Conservation (phyloP, 2,888 invertebrate species). For the Polymixis lichenea region DNA sequence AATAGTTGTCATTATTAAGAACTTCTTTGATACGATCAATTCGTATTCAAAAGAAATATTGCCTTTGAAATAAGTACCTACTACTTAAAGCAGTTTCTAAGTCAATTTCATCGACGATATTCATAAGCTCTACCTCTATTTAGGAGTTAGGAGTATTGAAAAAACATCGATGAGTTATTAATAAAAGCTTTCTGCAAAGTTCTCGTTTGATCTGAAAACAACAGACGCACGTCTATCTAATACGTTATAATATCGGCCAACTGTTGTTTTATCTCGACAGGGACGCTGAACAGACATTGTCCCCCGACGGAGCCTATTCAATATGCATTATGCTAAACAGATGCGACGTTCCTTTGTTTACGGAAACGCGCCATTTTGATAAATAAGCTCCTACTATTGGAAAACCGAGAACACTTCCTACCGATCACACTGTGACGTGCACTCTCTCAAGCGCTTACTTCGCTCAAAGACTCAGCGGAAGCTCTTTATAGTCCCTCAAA, state of each 20-base stretch:
- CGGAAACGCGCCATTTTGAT: slow-evolving; percentile 67
- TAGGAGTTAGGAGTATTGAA: slow-evolving; percentile 12
- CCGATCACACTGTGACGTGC: slow-evolving; percentile 56
- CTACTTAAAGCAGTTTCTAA: slow-evolving; percentile 2
- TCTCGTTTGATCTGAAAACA: slow-evolving; percentile 47
- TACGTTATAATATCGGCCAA: slow-evolving; percentile 43
- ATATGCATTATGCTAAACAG: slow-evolving; percentile 73
- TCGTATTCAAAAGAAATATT: slow-evolving; percentile 39
- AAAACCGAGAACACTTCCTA: slow-evolving; percentile 53
- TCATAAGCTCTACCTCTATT: slow-evolving; percentile 14
- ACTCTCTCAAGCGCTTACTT: slow-evolving; percentile 36
- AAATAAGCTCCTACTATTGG: slow-evolving; percentile 59
- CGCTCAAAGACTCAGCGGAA: slow-evolving; percentile 57
- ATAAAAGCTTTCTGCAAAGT: slow-evolving; percentile 46
- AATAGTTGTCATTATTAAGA: slow-evolving; percentile 28
- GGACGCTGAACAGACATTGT: slow-evolving; percentile 56
- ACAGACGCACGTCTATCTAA: slow-evolving; percentile 32
- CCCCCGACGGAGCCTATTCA: slow-evolving; percentile 64
- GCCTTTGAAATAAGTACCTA: slow-evolving; percentile 4
- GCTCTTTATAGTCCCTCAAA: slow-evolving; percentile 53
- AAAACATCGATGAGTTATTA: slow-evolving; percentile 35
- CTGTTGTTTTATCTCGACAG: slow-evolving; percentile 54
- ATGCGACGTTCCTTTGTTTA: slow-evolving; percentile 69
- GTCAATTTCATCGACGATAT: slow-evolving; percentile 32
- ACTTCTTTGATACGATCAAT: slow-evolving; percentile 28